These are phyloP conservation scores for Typhlichthys eigenmanni DNA, from an alignment of 2,797 vertebrate genomes.

Conservation along the genomic window DNA sequence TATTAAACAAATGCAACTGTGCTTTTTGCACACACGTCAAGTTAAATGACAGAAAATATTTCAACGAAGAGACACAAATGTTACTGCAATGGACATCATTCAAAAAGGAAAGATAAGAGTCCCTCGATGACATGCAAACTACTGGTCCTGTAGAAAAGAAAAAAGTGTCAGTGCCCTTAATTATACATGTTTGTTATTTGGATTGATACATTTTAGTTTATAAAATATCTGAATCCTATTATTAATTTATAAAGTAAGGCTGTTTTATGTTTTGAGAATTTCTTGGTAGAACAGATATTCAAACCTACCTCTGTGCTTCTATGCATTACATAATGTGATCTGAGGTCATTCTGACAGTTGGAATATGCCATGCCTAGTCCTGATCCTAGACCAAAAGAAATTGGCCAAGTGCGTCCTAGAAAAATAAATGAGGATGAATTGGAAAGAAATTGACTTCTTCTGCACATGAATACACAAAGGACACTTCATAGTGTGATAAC, in stretches of 20 bases:
- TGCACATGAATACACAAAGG: background rate
- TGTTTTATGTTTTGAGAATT: background rate
- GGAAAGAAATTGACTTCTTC: background rate
- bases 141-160: slow-evolving; percentile 70
- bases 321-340: slow-evolving; percentile 86
- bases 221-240: too few species aligned
- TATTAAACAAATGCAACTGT: slow-evolving; percentile 74
- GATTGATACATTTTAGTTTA: background rate
- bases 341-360: slow-evolving; percentile 96
- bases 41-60: slow-evolving; percentile 37
- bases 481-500: too few species aligned
- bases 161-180: slow-evolving; percentile 17
- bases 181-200: background rate
- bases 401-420: slow-evolving; percentile 89
- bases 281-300: background rate
- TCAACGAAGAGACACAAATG: slow-evolving; percentile 37
- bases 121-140: slow-evolving; percentile 41
- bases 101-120: slow-evolving; percentile 37
- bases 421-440: slow-evolving; percentile 15
- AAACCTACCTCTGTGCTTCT: slow-evolving; percentile 85
- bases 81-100: slow-evolving; percentile 47
- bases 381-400: slow-evolving; percentile 85
- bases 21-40: slow-evolving; percentile 58
- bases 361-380: slow-evolving; percentile 96
- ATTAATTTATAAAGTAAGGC: too few species aligned